Evolutionary conservation across 2,797 vertebrate species (phyloP), one percentile per base, ranked within the genome.

Genomic region (Lophotriccus pileatus): DNA sequence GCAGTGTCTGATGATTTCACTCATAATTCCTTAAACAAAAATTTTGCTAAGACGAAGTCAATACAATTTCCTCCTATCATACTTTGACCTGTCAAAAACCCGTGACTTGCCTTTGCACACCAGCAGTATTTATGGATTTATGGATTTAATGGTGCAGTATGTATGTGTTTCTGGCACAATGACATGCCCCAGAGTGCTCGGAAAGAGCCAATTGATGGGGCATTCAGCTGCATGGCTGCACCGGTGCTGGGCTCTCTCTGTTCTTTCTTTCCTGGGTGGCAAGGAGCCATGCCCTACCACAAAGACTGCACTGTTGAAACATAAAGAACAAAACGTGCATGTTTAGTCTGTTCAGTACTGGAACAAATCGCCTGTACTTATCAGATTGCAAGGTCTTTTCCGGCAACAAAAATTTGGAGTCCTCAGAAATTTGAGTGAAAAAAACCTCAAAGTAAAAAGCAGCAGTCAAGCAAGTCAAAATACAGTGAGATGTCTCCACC

Each of bases 121-220:
- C 39, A 87, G n/a, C 4, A 3, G 78, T 1, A 36, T n/a, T n/a
- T n/a, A n/a, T n/a, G n/a, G n/a, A 25, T 34, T 37, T 30, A 21
- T 67, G 73, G 49, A 20, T 63, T 14, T 24, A 18, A 8, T 12
- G 53, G 39, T 37, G 68, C 4, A 1, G 17, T 47, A 14, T 3
- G 21, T 10, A 2, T 4, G 77, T 43, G 27, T 46, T 58, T 32
- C 46, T 72, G 84, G 79, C 64, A 37, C 25, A 66, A 73, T 7
- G 49, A n/a, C 21, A 4, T 14, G 16, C 10, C 43, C 39, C 64
- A 32, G 55, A 36, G 81, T 12, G 46, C 67, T 59, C 3, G 0
- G 79, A 18, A 44, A 90, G 56, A 0, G 0, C 22, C 0, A 2
- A 83, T n/a, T 0, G 1, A 52, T 0, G 2, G 0, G 0, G 25